Evolutionary conservation across 2,113 vertebrate species (phyloP), one percentile per base, ranked within the genome.

Genomic region (Sterrhoptilus dennistouni): DNA sequence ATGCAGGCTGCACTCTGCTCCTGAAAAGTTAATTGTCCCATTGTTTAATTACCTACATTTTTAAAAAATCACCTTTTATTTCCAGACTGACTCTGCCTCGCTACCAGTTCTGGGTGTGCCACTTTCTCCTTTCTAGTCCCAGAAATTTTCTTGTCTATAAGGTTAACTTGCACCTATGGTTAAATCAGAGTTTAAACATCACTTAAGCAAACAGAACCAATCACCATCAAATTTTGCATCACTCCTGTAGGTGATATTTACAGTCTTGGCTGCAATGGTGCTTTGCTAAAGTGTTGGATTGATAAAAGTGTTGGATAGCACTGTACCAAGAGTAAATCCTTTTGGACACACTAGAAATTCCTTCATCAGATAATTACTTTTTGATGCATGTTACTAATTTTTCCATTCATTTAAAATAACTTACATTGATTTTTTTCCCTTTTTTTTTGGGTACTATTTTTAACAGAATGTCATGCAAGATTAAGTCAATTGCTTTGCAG

Each of bases 301-400:
- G 87, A 78, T 70, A 31, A 60, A 74, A 90, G 23, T 1, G 3
- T n/a, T 35, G 54, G 27, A 28, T 74, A 53, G 38, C 42, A 15
- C 17, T 60, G 24, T 8, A 56, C 14, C 40, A 66, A 78, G 47
- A 89, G 16, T 54, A 82, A 95, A 94, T 71, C 56, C 65, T 82
- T 82, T 68, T 82, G 84, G 87, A 85, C 82, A 78, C 87, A 40
- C 15, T 24, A 85, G 70, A 82, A 82, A 75, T 89, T 82, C 87
- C 61, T 94, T 83, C 24, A 44, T 44, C 81, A 81, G 84, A 82
- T 95, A 86, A 95, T 92, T 65, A 84, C 84, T 89, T 87, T 93
- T 89, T 93, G 74, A 93, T 85, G 69, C 38, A 8, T 11, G 24
- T 44, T 82, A 90, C 44, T 70, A 89, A 49, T 56, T 93, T 91